Evolutionary conservation across 2,797 vertebrate species (phyloP).

Genomic region (Momotus momota): DNA sequence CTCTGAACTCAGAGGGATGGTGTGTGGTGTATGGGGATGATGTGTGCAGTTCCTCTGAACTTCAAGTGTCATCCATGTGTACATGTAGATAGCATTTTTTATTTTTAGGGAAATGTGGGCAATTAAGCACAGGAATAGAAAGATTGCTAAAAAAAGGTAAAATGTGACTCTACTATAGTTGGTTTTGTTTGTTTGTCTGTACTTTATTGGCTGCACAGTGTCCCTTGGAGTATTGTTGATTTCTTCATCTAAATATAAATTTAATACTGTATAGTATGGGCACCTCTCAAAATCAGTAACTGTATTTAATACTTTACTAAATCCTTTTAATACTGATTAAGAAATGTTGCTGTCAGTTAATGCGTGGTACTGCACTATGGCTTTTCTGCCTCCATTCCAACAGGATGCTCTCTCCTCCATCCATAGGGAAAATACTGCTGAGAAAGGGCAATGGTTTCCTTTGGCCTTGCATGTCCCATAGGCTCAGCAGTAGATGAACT

Average conservation of each 20-base stretch:
- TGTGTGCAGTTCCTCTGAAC: not conserved
- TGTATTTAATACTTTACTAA: not conserved
- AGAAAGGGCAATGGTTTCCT: not conserved
- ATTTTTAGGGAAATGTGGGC: not conserved
- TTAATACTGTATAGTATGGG: not conserved
- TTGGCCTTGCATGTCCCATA: not conserved
- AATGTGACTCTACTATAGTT: not conserved
- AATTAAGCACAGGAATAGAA: not conserved
- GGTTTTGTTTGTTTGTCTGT: not conserved
- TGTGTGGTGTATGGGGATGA: not conserved
- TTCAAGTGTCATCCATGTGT: not conserved
- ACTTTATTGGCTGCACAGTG: not conserved
- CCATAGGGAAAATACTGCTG: not conserved
- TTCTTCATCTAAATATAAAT: not conserved
- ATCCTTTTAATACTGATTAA: not conserved
- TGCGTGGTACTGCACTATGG: not conserved
- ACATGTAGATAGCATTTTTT: not conserved
- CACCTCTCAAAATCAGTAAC: not conserved
- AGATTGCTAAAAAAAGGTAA: not conserved
- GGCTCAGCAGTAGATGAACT: not conserved
- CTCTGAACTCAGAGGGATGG: not conserved
- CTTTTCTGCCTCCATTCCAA: not conserved
- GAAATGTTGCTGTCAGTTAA: not conserved
- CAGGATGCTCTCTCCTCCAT: not conserved
- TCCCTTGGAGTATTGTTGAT: not conserved